Conservation (phyloP, 2,113 vertebrate species). For the Ameiurus melas region DNA sequence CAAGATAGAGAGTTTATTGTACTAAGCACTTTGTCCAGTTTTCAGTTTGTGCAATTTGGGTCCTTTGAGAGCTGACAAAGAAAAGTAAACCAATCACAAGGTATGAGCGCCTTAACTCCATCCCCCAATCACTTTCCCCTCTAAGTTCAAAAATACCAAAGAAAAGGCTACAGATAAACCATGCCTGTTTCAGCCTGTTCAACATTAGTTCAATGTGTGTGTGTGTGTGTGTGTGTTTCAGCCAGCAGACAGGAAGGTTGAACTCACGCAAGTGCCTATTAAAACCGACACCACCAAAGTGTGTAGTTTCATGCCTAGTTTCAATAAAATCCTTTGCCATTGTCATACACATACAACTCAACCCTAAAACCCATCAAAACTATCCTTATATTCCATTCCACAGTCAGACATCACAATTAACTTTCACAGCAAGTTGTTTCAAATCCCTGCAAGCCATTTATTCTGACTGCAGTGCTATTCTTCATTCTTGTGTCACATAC, state of each 20-base stretch:
- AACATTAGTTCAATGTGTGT: constrained; percentile 61
- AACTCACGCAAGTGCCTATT: no score
- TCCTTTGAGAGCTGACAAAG: constrained; percentile 40
- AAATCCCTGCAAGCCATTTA: not conserved
- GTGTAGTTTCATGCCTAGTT: not conserved
- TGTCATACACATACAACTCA: not conserved
- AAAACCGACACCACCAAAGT: not conserved
- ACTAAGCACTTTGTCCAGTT: constrained; percentile 30
- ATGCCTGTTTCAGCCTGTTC: constrained; percentile 67
- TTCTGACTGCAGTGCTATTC: not conserved
- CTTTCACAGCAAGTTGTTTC: not conserved
- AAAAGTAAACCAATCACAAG: constrained; percentile 57
- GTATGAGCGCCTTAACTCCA: constrained; percentile 57
- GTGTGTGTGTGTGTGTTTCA: not conserved
- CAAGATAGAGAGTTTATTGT: not conserved
- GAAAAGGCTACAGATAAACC: constrained; percentile 56
- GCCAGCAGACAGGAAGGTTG: no score
- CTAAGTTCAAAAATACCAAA: not conserved
- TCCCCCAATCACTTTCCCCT: constrained; percentile 46
- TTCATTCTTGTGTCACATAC: not conserved
- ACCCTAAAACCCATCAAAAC: not conserved
- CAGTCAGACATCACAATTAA: not conserved
- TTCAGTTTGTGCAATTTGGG: constrained; percentile 38
- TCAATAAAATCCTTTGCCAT: not conserved
- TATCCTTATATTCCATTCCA: not conserved